Percentiles rank a stretch among this genome's conserved stretches.
Evolutionary conservation across 2,888 invertebrate genomes (phyloP).

Genomic region (Flexamia atlantica): DNA sequence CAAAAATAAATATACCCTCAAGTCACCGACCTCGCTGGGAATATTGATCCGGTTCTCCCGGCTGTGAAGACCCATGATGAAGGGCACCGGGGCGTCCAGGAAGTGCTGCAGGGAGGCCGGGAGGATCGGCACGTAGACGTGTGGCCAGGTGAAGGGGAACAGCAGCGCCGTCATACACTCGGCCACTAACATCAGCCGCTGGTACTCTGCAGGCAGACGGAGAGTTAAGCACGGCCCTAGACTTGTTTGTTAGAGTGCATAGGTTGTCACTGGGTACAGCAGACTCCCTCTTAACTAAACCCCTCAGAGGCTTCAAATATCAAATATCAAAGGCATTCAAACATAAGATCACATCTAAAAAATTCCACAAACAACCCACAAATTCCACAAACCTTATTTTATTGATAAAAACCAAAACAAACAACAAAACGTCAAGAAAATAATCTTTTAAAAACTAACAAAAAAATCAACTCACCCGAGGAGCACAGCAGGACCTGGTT

Average conservation of each 20-base stretch:
- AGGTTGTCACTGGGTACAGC: too few species aligned
- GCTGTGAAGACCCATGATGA: slow-evolving; percentile 93
- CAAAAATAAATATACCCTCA: not conserved
- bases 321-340: too few species aligned
- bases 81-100: slow-evolving; percentile 99
- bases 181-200: slow-evolving; percentile 97
- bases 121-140: slow-evolving; percentile 98
- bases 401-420: too few species aligned
- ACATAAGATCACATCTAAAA: slow-evolving; percentile 70
- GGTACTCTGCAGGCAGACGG: slow-evolving; percentile 84
- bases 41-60: slow-evolving; percentile 75
- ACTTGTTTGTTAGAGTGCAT: too few species aligned
- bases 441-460: too few species aligned
- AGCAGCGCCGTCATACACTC: slow-evolving; percentile 94
- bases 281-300: too few species aligned
- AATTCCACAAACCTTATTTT: too few species aligned
- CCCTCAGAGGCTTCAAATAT: too few species aligned
- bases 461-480: slow-evolving; percentile 85
- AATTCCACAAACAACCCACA: too few species aligned
- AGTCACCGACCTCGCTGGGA: slow-evolving; percentile 74
- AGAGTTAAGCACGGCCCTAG: too few species aligned
- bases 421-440: too few species aligned
- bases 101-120: slow-evolving; percentile 97
- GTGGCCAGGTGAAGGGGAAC: slow-evolving; percentile 98
- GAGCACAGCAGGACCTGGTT: slow-evolving; percentile 97